Base-by-base conservation (phyloP, 2,888 invertebrate genomes). In the Serrognathus titanus region DNA sequence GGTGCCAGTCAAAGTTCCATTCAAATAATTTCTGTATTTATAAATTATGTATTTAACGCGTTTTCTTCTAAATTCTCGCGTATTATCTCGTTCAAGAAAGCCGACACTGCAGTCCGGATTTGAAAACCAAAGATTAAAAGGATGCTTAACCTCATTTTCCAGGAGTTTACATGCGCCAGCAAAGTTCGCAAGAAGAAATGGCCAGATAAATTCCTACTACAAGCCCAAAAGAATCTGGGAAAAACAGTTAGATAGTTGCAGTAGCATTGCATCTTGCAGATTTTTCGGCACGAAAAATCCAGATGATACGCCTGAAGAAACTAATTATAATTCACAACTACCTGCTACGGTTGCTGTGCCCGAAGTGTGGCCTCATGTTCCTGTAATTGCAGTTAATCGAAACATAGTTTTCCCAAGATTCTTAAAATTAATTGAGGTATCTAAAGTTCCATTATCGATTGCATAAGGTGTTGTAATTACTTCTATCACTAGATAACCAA, bases 351-450 rank as follows among this genome's bases (percentile, higher is more conserved):
- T 96, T 47, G 90, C 92, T 11, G 92, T 99, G 31, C 98, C 98
- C 0, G 97, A 97, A 75, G 89, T 92, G 8, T 97, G 96, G 91
- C 98, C 99, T 0, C 90, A 92, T 74, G 88, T 99, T 13, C 99
- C 99, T 2, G 88, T 98, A 7, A 89, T 99, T 65, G 95, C 97
- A 0, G 92, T 98, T 62, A 89, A 84, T 70, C 85, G 96, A 66
- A 94, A 97, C 80, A 97, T 98, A 3, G 92, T 99, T 1, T 99
- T 99, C 80, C 99, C 99, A 13, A 86, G 94, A 66, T 99, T 99
- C 77, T 96, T 98, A 66, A 99, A 99, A 80, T 85, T 99, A 65
- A 87, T 99, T 61, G 98, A 98, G 84, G 92, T 94, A 73, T 36
- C 38, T 6, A 7, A 4, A 31, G 1, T 31, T 31, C 4, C 6